A percentile compares a stretch with the other conserved stretches of the same genome.
These are phyloP conservation scores for Danionella dracula DNA, from an alignment of 2,797 vertebrate genomes.

Conservation along the genomic window DNA sequence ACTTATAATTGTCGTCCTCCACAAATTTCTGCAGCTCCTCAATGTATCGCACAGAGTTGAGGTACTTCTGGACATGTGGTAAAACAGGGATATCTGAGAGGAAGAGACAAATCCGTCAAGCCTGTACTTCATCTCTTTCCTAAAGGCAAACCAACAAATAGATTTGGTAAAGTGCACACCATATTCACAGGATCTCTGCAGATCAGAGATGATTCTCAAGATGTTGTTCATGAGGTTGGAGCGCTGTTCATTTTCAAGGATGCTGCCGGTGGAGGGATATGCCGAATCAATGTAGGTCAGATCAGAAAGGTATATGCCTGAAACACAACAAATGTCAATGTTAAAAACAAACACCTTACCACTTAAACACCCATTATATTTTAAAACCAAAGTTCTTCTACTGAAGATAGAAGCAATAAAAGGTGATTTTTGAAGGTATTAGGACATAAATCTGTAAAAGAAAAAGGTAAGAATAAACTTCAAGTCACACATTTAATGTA, in stretches of 20 bases:
- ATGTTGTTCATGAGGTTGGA: constrained; percentile 99
- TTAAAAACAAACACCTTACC: not conserved
- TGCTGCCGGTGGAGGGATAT: constrained; percentile 96
- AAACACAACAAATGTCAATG: not conserved
- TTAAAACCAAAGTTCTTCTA: too few species aligned
- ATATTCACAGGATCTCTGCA: constrained; percentile 95
- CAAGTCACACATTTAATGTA: too few species aligned
- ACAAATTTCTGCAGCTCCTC: constrained; percentile 99
- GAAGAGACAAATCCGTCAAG: not conserved
- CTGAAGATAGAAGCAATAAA: too few species aligned
- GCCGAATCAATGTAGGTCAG: constrained; percentile 97
- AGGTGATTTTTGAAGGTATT: too few species aligned
- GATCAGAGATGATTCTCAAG: constrained; percentile 94
- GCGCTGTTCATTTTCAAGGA: constrained; percentile 94
- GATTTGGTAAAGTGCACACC: constrained; percentile 70
- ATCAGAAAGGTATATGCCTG: constrained; percentile 97
- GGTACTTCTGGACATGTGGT: constrained; percentile 96
- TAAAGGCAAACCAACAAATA: not conserved
- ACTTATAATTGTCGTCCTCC: constrained; percentile 99
- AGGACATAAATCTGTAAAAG: too few species aligned
- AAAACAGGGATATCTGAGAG: constrained; percentile 84
- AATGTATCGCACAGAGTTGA: constrained; percentile 96
- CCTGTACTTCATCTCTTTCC: not conserved
- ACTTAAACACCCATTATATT: too few species aligned
- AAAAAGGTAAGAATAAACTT: too few species aligned